phyloP scores from a whole-genome alignment of 2,113 vertebrate genomes.

The Lipotes vexillifer region DNA sequence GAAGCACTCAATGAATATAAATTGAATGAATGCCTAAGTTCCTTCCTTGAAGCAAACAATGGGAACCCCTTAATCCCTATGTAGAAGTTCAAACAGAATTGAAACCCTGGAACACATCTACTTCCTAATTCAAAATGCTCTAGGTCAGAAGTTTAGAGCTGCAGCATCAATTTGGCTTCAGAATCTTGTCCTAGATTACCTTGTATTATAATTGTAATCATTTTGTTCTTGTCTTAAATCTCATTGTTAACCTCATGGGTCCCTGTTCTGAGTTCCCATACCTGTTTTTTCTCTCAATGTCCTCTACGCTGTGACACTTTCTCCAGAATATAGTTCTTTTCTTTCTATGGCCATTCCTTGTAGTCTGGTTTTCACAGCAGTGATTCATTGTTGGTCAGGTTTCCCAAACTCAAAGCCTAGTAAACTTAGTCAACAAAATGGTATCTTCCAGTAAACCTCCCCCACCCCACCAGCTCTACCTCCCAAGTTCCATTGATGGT shows the following conservation, averaged over 20 bases:
- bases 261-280: not conserved
- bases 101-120: not conserved
- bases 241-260: not conserved
- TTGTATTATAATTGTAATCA: not conserved
- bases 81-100: not conserved
- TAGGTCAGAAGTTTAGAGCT: not conserved
- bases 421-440: not conserved
- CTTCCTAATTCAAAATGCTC: not conserved
- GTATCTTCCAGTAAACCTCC: not conserved
- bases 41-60: not conserved
- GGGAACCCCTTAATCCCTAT: not conserved
- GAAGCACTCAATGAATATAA: not conserved
- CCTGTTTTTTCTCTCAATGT: not conserved
- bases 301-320: not conserved
- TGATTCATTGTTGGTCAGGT: not conserved
- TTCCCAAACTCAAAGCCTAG: not conserved
- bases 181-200: not conserved
- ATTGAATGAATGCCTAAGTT: not conserved
- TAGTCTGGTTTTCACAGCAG: not conserved
- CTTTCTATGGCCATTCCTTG: not conserved
- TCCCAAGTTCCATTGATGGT: not conserved
- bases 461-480: fast-evolving
- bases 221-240: not conserved
- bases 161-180: not conserved
- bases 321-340: not conserved